Evolutionary conservation across 1,140 invertebrate species (phyloP), one percentile per base, ranked within the genome.

Genomic region (Drosophila lini): DNA sequence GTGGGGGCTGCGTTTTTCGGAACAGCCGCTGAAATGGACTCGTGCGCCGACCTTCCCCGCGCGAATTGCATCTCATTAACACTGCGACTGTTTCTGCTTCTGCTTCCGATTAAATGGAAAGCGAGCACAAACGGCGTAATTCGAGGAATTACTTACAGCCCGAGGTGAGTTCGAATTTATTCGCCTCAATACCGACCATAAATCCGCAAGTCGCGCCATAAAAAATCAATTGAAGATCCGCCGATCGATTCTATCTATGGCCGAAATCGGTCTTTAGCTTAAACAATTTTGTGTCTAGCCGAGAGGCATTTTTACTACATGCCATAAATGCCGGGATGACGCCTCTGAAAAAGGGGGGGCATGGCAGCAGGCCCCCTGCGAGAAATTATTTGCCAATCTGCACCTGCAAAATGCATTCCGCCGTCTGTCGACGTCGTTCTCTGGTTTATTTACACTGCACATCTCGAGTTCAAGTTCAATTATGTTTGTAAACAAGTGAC

Each of bases 361-460:
- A 11, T 3, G 4, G 10, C 10, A 11, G 9, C 31, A 31, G 31
- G 31, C 31, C 59, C 65, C 42, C 65, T 45, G 81, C 74, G 50
- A 55, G 68, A 81, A 84, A 84, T 86, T 84, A 81, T 85, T 86
- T 69, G 68, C 78, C 78, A 86, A 71, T 85, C 70, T 88, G 84
- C 84, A 88, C 80, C 83, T 86, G 82, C 82, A 31, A 63, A 65
- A 80, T 74, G 60, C 78, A 58, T 69, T 74, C 64, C 62, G 32
- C 41, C 41, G 55, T 28, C 57, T 64, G 59, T 19, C 32, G 15
- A 1, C 32, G 2, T 13, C 25, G 19, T 25, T 41, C 64, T 34
- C 50, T 50, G 28, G 19, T 7, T 58, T 41, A 59, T 50, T 59
- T 73, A 73, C 67, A 73, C 69, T 73, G 69, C 65, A 7, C 69